phyloP scores from a whole-genome alignment of 2,113 vertebrate genomes.

The Sylvilagus bachmani region DNA sequence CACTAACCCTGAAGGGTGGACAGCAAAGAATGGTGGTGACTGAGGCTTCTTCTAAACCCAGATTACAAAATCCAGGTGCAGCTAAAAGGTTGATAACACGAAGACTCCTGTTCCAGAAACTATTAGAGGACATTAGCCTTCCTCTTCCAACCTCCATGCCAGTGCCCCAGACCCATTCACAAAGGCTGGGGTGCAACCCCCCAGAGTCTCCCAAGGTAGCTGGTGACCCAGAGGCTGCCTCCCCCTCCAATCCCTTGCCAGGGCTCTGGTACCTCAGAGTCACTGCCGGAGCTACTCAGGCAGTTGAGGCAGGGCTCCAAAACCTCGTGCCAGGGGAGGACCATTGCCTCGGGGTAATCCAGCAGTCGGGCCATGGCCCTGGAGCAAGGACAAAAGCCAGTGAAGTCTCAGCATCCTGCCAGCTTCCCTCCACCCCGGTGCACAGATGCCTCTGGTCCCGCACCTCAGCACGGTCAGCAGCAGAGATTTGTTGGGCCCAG shows the following conservation, averaged over 20 bases:
- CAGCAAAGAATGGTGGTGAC: neutral
- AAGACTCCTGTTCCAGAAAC: neutral
- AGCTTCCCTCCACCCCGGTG: fast-evolving
- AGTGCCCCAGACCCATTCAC: neutral
- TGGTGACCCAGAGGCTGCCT: neutral
- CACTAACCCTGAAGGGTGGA: neutral
- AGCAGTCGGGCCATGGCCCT: conserved; percentile 95
- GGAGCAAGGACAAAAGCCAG: neutral
- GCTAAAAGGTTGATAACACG: neutral
- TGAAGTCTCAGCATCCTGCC: neutral
- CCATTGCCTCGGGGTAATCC: conserved; percentile 92
- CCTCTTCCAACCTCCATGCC: neutral
- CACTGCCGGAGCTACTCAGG: conserved; percentile 90
- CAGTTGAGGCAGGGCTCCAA: conserved; percentile 95
- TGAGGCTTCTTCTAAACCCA: neutral
- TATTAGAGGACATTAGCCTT: neutral
- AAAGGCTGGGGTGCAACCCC: neutral
- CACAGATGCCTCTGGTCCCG: neutral
- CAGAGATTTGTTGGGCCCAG: conserved; percentile 89
- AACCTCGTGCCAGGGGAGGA: conserved; percentile 95
- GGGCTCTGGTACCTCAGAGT: conserved; percentile 91
- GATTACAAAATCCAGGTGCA: conserved; percentile 5
- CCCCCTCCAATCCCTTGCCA: neutral
- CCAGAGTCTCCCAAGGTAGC: neutral
- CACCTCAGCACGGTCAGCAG: conserved; percentile 84